Evolutionary conservation across 35 echinoderm and acorn worm species (phyloP), one percentile per base, ranked within the genome.

Genomic region (Lytechinus variegatus): DNA sequence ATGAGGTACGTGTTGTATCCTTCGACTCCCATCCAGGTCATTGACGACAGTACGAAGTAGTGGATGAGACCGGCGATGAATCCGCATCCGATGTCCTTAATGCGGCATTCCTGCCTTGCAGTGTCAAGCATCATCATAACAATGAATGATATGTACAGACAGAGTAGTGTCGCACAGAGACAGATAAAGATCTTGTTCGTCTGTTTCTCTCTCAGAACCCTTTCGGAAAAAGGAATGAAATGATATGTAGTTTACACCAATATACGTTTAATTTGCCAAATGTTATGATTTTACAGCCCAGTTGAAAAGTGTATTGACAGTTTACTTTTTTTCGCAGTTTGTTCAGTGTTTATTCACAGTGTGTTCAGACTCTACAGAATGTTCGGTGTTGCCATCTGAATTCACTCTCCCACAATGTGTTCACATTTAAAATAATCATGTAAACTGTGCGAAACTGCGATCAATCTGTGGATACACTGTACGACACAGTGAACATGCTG

Each of bases 41-140:
- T 60, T 16, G 97, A 92, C 9, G 96, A 56, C 14, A 97, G 86
- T 16, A 94, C 91, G 27, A 97, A 97, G 92, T 95, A 97, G 52
- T 97, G 97, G 24, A 97, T 55, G 54, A 97, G 33, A 19, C 61
- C 97, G 3, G 96, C 95, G 2, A 96, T 89, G 33, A 95, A 53
- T 29, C 56, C 44, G 87, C 97, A 98, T 9, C 16, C 8, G 57
- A 60, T 16, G 10, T 60, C 16, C 10, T 10, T 19, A 28, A 56
- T 12, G 28, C 93, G 1, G 51, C 6, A 28, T 87, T 53, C 13
- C 87, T 53, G 9, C 52, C 56, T 19, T 10, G 57, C 57, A 16
- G 57, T 60, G 57, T 60, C 57, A 10, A 60, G 16, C 2, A 16
- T 12, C 57, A 92, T 54, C 91, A 92, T 92, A 10, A 92, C 52